Base-by-base conservation (phyloP, 2,888 invertebrate genomes). In the Malthinus flaveolus region DNA sequence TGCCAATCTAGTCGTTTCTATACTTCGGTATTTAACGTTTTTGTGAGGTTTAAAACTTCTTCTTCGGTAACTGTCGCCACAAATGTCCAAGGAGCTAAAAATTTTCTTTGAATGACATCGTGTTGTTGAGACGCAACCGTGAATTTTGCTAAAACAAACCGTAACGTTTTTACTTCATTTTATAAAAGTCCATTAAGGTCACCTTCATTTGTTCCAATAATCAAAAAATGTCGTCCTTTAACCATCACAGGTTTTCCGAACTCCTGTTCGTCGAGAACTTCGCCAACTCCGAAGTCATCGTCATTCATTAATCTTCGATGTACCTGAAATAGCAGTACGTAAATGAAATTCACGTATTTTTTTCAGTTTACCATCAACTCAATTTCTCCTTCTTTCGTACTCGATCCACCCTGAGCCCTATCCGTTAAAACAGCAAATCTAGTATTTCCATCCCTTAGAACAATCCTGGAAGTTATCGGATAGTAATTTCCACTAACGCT, bases 401-500 rank as follows among this genome's bases (percentile, higher is more conserved):
- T 93, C 0, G 85, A 82, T 0, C 93, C 95, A 0, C 95, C 95
- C 79, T 93, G 87, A 0, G 93, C 84, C 48, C 94, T 82, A 74
- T 95, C 95, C 0, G 85, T 89, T 0, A 93, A 69, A 0, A 90
- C 80, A 0, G 84, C 81, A 1, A 90, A 53, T 50, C 82, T 81
- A 0, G 75, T n/a, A 7, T 74, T 23, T 5, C 23, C 72, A 69
- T 90, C 88, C 66, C 85, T 80, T 1, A 93, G 78, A 11, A 82
- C 82, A 32, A 97, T 93, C 68, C 89, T 85, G 9, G 91, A 87
- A 0, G 92, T 94, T 0, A 98, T 82, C 0, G 98, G 98, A 74
- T 96, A 98, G 74, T 97, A 99, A 75, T 99, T 99, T 0, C 88
- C 92, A 0, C 95, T 82, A 0, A 93, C 78, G 0, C n/a, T 84